A percentile compares a stretch with the other conserved stretches of the same genome.
Conservation (phyloP, 2,113 vertebrate species). For the Pseudorectes ferrugineus region DNA sequence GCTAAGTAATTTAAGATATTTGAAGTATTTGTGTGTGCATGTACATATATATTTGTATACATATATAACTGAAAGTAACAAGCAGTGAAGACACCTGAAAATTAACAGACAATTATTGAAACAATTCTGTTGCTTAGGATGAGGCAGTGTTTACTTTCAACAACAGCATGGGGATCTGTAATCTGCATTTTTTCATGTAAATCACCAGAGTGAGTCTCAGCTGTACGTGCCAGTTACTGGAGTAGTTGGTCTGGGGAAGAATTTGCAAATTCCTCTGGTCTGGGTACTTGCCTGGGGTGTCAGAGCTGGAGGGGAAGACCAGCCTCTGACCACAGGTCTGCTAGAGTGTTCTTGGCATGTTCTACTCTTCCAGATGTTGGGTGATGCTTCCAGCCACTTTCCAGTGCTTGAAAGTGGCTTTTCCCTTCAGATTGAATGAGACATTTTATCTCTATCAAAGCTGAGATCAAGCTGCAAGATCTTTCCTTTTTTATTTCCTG, state of each 20-base stretch:
- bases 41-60: neutral
- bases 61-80: neutral
- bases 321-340: neutral
- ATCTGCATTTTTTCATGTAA: neutral
- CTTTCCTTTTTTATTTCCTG: neutral
- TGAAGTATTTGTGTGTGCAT: neutral
- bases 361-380: fast-evolving
- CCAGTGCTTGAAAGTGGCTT: neutral
- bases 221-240: neutral
- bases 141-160: neutral
- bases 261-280: neutral
- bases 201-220: neutral
- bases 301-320: neutral
- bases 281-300: neutral
- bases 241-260: neutral
- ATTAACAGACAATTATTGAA: neutral
- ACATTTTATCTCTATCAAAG: neutral
- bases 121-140: neutral
- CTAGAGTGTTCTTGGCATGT: neutral
- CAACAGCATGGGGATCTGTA: neutral
- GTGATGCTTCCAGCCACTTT: neutral
- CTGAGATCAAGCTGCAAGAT: neutral
- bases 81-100: neutral
- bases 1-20: neutral
- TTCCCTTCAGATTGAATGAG: neutral